Base-by-base conservation (phyloP, 2,888 invertebrate genomes). In the Dioctria rufipes region DNA sequence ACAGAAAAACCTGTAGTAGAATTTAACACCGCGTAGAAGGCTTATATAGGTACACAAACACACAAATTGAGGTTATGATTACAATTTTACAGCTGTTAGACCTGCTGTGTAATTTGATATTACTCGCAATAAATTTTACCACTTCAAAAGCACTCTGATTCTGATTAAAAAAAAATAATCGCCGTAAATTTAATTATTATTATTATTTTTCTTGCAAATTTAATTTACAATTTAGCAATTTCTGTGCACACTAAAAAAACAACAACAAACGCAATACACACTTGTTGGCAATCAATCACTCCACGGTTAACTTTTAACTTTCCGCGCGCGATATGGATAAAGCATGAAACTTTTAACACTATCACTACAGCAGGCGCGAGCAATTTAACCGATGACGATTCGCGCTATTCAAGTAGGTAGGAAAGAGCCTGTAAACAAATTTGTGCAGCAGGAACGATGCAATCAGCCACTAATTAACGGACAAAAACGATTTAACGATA, bases 131-230 rank as follows among this genome's bases (percentile, higher is more conserved):
- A 46, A 75, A 75, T 69, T 46, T 8, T 51, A 43, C 51, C 61
- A 61, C 69, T 51, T 11, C 49, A 6, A n/a, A 49, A 69, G 69
- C 69, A 69, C 67, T 13, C 65, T 42, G 65, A 65, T 65, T 42
- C 4, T 42, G n/a, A 25, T 25, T 25, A 25, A 25, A 25, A 25
- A 25, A 25, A 25, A 25, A 25, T 25, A 25, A 25, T 25, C 25
- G 25, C 25, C 13, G n/a, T 46, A 46, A n/a, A 67, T 67, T 25
- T 25, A 67, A 67, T 67, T 67, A 67, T 25, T 46, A 67, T 25
- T 46, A 61, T 25, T 9, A 51, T 69, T 39, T 9, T 69, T 37
- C 51, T 43, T 51, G 69, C 11, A 9, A 61, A 25, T 13, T 5
- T 25, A 25, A 25, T 25, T 25, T 25, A 25, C 25, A 25, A 25